These are phyloP conservation scores for Marmota flaviventris DNA, from an alignment of 2,113 vertebrate species.

Conservation along the genomic window DNA sequence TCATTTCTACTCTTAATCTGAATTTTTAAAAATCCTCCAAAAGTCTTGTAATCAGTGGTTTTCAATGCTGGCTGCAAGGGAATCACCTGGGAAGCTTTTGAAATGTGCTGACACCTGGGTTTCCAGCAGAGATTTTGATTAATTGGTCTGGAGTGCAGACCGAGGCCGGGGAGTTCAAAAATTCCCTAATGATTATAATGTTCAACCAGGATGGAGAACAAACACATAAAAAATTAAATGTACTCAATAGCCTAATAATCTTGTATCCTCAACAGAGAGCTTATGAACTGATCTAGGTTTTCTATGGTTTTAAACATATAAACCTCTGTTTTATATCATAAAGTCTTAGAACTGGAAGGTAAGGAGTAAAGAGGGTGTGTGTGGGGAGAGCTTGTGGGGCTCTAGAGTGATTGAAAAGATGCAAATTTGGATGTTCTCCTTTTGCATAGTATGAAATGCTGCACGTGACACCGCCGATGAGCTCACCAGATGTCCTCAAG, in stretches of 20 bases:
- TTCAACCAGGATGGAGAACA: background rate
- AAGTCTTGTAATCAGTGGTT: background rate
- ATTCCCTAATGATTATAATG: background rate
- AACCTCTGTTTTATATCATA: background rate
- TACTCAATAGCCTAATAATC: background rate
- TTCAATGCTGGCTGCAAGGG: background rate
- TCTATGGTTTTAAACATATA: background rate
- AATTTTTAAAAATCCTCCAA: background rate
- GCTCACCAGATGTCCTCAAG: constrained; percentile 92
- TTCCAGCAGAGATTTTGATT: background rate
- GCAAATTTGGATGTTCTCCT: constrained; percentile 1
- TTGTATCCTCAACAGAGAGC: background rate
- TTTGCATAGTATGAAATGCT: constrained; percentile 96
- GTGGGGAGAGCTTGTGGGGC: background rate
- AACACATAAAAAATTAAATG: background rate
- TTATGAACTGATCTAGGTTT: background rate
- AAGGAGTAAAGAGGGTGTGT: background rate
- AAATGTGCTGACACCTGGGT: background rate
- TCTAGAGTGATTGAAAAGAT: background rate
- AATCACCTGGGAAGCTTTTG: background rate
- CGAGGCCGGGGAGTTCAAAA: background rate
- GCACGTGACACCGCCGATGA: constrained; percentile 98
- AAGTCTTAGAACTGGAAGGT: background rate
- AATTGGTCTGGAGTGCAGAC: background rate
- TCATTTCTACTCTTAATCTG: background rate